Base-by-base conservation (phyloP, 2,888 invertebrate genomes). In the Synanthedon vespiformis region DNA sequence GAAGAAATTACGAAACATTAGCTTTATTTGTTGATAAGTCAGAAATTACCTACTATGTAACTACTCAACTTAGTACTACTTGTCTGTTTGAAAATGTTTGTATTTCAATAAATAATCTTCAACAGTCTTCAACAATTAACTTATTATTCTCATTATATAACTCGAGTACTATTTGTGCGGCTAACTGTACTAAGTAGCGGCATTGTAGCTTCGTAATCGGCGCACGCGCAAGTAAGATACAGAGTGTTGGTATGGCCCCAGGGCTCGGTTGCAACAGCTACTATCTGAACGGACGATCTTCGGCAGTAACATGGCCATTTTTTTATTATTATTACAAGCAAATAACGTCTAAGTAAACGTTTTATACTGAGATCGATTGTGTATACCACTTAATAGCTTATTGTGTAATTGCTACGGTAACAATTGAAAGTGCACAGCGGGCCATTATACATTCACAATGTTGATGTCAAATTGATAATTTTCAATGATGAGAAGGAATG, bases 301-400 rank as follows among this genome's bases (percentile, higher is more conserved):
- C 64, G 60, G 59, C 62, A 53, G 60, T 56, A 18, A 50, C 50
- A 16, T 40, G 49, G n/a, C 53, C 54, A 54, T 57, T 60, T 61
- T 61, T 67, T 65, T 64, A 65, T 72, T 72, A 72, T 74, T 72
- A 70, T 67, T 69, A 72, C 67, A 65, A 58, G 58, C 60, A 59
- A 65, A 61, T 57, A 68, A 63, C 77, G 72, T 76, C 76, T 71
- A 68, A 76, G 74, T 77, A 77, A 79, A 79, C 68, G 72, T 70
- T 67, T 65, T 63, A 61, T 62, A 67, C 66, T 69, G 64, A 65
- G 66, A 73, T 69, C 70, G 65, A 74, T 76, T 75, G 74, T 78
- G 74, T 78, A 34, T 34, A 72, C 68, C 62, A 66, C 69, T 73
- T 79, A 82, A 79, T 80, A 72, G 70, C 57, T 50, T 72, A 62